Evolutionary conservation across 35 echinoderm and acorn worm genomes (phyloP), one percentile per base, ranked within the genome.

Genomic region (Ophioderma brevispina): DNA sequence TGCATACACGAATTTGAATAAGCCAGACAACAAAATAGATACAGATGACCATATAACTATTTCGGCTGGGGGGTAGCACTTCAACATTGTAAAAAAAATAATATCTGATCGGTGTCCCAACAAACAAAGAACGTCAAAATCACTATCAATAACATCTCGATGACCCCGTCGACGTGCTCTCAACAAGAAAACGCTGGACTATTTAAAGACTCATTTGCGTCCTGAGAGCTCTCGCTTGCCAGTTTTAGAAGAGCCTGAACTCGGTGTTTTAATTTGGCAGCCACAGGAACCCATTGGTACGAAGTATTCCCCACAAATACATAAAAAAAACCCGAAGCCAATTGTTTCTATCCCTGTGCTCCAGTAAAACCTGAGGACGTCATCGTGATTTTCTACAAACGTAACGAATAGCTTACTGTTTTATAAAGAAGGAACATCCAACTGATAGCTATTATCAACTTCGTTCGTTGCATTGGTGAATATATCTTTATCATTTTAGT

Each of bases 61-160:
- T 56, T n/a, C n/a, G n/a, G n/a, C n/a, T 33, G 19, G 35, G 32
- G 0, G 77, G 49, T 21, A 88, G 35, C 10, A 87, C 55, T 49
- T 64, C 82, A 35, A 95, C 52, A 42, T 76, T 87, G 32, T 90
- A 94, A 36, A 81, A 91, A 84, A 52, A 80, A 91, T 0, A 42
- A 33, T 14, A 91, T 84, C 33, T 95, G 94, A 36, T 95, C 89
- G 0, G 94, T 89, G 28, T 84, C 40, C 94, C 94, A 95, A 36
- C 94, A 95, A 21, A 95, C 81, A 64, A 95, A 87, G 50, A 95
- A 95, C 19, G 89, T 91, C 4, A 91, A 80, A 19, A 95, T 79
- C 17, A 95, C 94, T 46, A 95, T 87, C 49, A 95, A 75, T 18
- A 95, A 43, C 84, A 91, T 91, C 39, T 87, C 81, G 19, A 95